Base-by-base conservation (phyloP, 2,797 vertebrate genomes). In the Pogoniulus pusillus region DNA sequence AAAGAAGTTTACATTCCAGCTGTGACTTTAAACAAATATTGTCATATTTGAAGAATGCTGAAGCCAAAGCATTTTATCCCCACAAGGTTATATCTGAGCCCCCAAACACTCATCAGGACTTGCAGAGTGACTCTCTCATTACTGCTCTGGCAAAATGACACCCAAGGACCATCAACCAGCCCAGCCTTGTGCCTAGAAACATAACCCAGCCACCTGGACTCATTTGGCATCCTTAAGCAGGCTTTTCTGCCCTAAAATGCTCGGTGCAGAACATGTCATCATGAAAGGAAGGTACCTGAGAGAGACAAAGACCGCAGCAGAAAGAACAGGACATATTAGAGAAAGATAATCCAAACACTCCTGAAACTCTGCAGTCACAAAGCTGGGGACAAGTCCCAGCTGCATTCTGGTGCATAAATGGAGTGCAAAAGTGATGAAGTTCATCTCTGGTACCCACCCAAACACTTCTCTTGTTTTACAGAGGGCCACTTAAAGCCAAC, bases 151-250 rank as follows among this genome's bases (percentile, higher is more conserved):
- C 81, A 71, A 72, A 83, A 34, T 10, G 58, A 82, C 54, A 45
- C 75, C 71, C 73, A 58, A 13, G 77, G 78, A 43, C 37, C 69
- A 82, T 55, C 37, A 87, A 60, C 85, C 71, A 91, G 84, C 60
- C 75, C 82, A 89, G 86, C 58, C 82, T 80, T 80, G 69, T 39
- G 78, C 75, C 82, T 74, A 82, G 90, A 96, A 93, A 93, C 29
- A 73, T 9, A 68, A 69, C 55, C 55, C 27, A 89, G 69, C 24
- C 90, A 90, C 78, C 84, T 95, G 91, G 69, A 80, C 91, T 20
- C 35, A 80, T 47, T 13, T 91, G 89, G 89, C 86, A 82, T 24
- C 75, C 74, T 68, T 49, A 60, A 3, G 53, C 41, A 20, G 10
- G 4, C 27, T 39, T 32, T 30, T 37, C 53, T 72, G 35, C 68